A percentile compares a stretch with the other conserved stretches of the same genome.
Conservation (phyloP, 2,888 invertebrate species). For the Andrena dorsata region DNA sequence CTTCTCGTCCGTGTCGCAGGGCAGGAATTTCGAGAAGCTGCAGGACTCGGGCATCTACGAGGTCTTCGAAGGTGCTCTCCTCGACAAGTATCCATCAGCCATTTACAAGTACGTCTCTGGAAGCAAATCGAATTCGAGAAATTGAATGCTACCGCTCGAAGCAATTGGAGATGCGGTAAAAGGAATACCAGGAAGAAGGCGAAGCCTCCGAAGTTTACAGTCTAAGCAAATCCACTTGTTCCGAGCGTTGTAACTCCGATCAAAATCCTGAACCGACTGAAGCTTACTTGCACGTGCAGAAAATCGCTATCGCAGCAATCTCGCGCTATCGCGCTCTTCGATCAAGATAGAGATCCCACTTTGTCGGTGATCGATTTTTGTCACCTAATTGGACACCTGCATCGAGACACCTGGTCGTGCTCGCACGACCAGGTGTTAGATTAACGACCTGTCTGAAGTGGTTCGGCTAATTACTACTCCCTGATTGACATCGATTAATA, state of each 20-base stretch:
- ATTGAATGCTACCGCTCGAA: neutral
- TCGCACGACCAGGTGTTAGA: neutral
- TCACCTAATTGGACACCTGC: constrained; percentile 14
- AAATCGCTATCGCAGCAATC: neutral
- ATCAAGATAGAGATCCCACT: neutral
- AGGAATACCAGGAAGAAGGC: neutral
- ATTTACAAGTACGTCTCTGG: constrained; percentile 87
- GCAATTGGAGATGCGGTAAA: neutral
- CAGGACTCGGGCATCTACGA: constrained; percentile 86
- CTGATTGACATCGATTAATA: neutral
- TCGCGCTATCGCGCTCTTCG: neutral
- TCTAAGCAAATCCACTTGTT: neutral
- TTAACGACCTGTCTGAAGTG: neutral
- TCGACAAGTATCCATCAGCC: constrained; percentile 87
- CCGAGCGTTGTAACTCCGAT: neutral
- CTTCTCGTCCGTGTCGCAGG: constrained; percentile 85
- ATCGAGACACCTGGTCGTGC: constrained; percentile 18
- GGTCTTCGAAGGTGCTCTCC: constrained; percentile 88
- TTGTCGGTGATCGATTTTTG: neutral
- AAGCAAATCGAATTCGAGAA: neutral
- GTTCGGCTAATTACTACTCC: neutral
- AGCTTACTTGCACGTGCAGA: neutral
- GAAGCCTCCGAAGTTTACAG: no score
- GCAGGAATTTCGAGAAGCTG: constrained; percentile 86
- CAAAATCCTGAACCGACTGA: neutral